phyloP scores from a whole-genome alignment of 1,140 invertebrate species.

The Heliconius congener region DNA sequence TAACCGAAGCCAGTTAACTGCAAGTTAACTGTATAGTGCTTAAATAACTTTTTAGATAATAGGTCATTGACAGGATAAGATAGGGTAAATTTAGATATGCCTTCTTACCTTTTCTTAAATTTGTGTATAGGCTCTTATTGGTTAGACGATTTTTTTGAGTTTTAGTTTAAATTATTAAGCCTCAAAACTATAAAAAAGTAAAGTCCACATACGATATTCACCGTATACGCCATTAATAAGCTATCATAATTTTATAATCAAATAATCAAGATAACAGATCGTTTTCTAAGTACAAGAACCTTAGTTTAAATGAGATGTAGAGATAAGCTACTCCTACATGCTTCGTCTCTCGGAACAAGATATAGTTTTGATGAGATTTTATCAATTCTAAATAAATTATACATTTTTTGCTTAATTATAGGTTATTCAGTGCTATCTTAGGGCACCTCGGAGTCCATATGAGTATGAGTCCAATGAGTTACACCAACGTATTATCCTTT shows the following conservation, averaged over 20 bases:
- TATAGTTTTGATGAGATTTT: not conserved
- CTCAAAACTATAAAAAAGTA: not conserved
- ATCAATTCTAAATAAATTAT: not conserved
- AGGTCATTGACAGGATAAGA: not conserved
- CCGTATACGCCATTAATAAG: not conserved
- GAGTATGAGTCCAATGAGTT: too few species aligned
- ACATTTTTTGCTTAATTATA: not conserved
- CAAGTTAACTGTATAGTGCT: constrained; percentile 37
- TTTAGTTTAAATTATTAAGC: too few species aligned
- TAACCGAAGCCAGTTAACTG: constrained; percentile 39
- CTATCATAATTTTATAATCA: not conserved
- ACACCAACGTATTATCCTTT: too few species aligned
- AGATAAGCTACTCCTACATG: constrained; percentile 8
- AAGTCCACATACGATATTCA: not conserved
- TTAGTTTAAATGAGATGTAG: constrained; percentile 8
- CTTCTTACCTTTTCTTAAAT: not conserved
- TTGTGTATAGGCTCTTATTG: too few species aligned
- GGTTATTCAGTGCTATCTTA: too few species aligned
- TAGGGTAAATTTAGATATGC: not conserved
- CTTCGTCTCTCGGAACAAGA: constrained; percentile 17
- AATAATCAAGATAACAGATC: constrained; percentile 3
- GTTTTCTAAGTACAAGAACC: constrained; percentile 11
- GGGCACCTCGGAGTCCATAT: too few species aligned
- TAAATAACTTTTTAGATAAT: not conserved
- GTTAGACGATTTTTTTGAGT: too few species aligned